Conservation (phyloP, 2,888 invertebrate genomes). For the Hypomecis punctinalis region DNA sequence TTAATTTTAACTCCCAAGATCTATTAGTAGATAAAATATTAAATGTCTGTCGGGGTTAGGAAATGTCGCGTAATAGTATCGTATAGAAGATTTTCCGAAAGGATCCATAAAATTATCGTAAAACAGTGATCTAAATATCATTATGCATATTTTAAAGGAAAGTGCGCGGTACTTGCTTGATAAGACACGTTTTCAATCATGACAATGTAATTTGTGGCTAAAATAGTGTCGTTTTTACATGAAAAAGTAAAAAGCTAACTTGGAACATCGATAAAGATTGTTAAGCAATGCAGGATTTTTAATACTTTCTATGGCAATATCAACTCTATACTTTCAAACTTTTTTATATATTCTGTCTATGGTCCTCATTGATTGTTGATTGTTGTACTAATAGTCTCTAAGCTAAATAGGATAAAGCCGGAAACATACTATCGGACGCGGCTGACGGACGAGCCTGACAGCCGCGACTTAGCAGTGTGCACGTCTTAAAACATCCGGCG, state of each 20-base stretch:
- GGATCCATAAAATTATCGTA: constrained; percentile 38
- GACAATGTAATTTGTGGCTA: constrained; percentile 56
- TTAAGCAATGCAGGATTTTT: no score
- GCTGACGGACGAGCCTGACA: no score
- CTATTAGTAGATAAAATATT: background rate
- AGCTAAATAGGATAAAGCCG: no score
- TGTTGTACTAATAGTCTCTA: no score
- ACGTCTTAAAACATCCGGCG: no score
- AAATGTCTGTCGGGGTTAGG: background rate
- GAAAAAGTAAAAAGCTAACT: constrained; percentile 40
- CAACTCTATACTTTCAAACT: no score
- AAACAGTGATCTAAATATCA: constrained; percentile 47
- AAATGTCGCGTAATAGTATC: constrained; percentile 34
- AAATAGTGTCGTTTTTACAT: constrained; percentile 62
- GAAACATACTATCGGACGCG: no score
- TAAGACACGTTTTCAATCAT: constrained; percentile 84
- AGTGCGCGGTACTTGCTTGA: constrained; percentile 63
- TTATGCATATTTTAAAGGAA: constrained; percentile 56
- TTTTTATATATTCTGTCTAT: no score
- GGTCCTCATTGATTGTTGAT: no score
- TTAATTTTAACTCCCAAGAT: background rate
- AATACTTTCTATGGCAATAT: no score
- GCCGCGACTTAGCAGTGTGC: no score
- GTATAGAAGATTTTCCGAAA: constrained; percentile 26
- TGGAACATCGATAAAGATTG: background rate